Evolutionary conservation across 2,113 vertebrate genomes (phyloP).

Genomic region (Macrotis lagotis): DNA sequence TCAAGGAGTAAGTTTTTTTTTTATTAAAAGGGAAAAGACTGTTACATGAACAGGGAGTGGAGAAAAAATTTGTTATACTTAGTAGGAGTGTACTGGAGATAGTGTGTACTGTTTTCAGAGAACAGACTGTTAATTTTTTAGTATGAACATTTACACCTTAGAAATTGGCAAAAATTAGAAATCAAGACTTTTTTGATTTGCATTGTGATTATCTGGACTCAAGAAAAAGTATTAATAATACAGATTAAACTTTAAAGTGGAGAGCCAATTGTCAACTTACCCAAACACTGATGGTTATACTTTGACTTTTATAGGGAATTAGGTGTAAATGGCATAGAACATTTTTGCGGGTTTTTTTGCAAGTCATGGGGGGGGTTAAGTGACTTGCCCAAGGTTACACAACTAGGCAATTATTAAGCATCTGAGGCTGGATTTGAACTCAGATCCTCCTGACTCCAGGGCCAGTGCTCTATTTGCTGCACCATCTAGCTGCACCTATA

Average conservation of each 20-base stretch:
- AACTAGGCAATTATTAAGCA: too few relatives aligned
- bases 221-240: not conserved
- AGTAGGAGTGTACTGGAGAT: not conserved
- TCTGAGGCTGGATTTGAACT: too few relatives aligned
- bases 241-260: not conserved
- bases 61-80: constrained; percentile 34
- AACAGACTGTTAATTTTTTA: not conserved
- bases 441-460: too few relatives aligned
- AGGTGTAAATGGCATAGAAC: not conserved
- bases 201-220: not conserved
- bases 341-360: too few relatives aligned
- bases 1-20: too few relatives aligned
- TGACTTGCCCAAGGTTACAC: too few relatives aligned
- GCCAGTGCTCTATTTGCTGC: too few relatives aligned
- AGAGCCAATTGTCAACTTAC: not conserved
- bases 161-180: not conserved
- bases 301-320: constrained; percentile 30
- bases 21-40: constrained; percentile 15
- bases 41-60: not conserved
- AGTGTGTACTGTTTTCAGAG: not conserved
- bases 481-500: too few relatives aligned
- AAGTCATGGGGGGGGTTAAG: too few relatives aligned
- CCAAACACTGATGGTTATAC: not conserved
- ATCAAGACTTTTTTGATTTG: not conserved
- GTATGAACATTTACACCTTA: not conserved